These are phyloP conservation scores for Pyrocoelia pectoralis DNA, from an alignment of 2,888 invertebrate genomes.

Conservation along the genomic window DNA sequence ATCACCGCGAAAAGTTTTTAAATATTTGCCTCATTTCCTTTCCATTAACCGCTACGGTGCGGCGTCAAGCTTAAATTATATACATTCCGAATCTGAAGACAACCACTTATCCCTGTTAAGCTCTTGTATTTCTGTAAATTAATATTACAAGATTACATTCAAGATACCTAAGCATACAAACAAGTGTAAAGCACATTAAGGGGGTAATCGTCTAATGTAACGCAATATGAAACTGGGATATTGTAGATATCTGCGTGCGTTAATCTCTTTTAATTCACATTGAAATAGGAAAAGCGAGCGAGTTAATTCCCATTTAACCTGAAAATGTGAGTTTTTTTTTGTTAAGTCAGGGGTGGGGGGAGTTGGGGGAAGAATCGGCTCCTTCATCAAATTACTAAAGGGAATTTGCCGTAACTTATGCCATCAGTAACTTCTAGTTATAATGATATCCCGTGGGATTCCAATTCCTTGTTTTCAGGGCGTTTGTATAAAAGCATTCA, in stretches of 20 bases:
- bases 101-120: neutral
- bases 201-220: neutral
- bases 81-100: neutral
- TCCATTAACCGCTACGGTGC: neutral
- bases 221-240: neutral
- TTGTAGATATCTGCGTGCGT: neutral
- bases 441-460: slow-evolving; percentile 16
- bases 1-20: neutral
- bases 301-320: neutral
- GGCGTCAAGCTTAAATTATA: neutral
- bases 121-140: neutral
- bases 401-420: slow-evolving; percentile 14
- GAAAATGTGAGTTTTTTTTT: neutral
- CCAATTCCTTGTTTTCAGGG: neutral
- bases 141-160: neutral
- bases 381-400: slow-evolving; percentile 17
- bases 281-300: too few relatives aligned
- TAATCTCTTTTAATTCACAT: too few relatives aligned
- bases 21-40: neutral
- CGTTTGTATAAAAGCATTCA: slow-evolving; percentile 14
- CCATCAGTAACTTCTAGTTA: slow-evolving; percentile 18
- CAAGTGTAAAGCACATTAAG: neutral
- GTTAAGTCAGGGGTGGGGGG: too few relatives aligned
- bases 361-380: neutral
- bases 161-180: neutral